Evolutionary conservation across 2,797 vertebrate species (phyloP).

Genomic region (Onychomys arenicola): DNA sequence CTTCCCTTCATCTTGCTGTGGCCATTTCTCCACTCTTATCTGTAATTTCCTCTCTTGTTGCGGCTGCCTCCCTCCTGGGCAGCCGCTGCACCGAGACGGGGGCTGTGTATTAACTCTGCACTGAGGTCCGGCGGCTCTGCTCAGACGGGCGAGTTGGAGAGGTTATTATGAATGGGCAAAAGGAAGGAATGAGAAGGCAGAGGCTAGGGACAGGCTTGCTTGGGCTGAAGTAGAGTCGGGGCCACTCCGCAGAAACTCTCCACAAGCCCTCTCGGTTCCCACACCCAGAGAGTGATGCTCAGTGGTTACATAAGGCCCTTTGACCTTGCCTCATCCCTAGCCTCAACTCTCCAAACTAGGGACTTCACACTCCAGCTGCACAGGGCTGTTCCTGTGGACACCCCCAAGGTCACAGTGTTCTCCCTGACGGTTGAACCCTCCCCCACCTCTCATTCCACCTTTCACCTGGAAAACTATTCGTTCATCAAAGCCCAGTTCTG

Average conservation of each 20-base stretch:
- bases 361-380: background rate
- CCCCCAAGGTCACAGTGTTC: background rate
- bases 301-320: background rate
- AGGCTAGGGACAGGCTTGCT: fast-evolving
- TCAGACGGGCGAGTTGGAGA: constrained; percentile 3
- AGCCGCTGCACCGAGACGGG: background rate
- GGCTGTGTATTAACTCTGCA: background rate
- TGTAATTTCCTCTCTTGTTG: constrained; percentile 76
- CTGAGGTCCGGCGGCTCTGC: background rate
- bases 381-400: background rate
- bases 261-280: background rate
- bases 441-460: background rate
- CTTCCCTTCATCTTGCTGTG: constrained; percentile 73
- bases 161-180: background rate
- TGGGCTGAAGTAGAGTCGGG: background rate
- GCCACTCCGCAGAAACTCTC: background rate
- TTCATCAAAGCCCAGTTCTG: background rate
- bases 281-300: background rate
- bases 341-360: background rate
- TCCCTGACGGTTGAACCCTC: background rate
- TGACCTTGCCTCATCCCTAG: background rate
- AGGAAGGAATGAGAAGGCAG: fast-evolving
- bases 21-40: constrained; percentile 77
- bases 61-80: constrained; percentile 21
- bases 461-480: constrained; percentile 30